phyloP scores from a whole-genome alignment of 2,113 vertebrate genomes.

The Mirza zaza region DNA sequence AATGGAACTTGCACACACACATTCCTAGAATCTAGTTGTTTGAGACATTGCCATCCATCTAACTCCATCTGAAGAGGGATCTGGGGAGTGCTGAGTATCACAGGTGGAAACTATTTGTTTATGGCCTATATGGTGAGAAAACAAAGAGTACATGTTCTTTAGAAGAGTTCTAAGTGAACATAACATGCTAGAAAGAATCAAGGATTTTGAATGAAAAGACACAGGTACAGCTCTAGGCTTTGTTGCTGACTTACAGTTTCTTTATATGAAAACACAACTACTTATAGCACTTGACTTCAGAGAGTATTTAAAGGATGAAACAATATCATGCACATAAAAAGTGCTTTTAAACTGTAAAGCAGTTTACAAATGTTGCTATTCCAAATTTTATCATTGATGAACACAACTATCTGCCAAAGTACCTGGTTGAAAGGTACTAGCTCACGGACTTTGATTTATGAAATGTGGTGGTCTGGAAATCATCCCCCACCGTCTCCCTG shows the following conservation, averaged over 20 bases:
- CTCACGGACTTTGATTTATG: not conserved
- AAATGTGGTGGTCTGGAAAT: not conserved
- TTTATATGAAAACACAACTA: not conserved
- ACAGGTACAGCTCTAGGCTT: not conserved
- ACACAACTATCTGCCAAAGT: not conserved
- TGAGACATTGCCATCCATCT: not conserved
- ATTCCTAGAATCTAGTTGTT: not conserved
- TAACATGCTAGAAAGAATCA: not conserved
- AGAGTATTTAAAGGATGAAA: not conserved
- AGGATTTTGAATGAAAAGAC: not conserved
- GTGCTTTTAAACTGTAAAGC: not conserved
- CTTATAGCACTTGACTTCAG: not conserved
- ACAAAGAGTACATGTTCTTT: not conserved
- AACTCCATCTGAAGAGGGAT: not conserved
- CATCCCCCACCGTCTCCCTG: not conserved
- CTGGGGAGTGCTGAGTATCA: not conserved
- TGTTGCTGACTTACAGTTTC: not conserved
- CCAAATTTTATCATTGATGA: not conserved
- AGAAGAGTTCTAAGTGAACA: not conserved
- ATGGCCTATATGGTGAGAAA: not conserved
- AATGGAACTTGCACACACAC: not conserved
- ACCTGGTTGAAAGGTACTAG: not conserved
- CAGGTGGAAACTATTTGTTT: not conserved
- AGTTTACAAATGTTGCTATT: not conserved
- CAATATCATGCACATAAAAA: not conserved